These are phyloP conservation scores for Zaprionus inermis DNA, from an alignment of 1,140 invertebrate species.

Conservation along the genomic window DNA sequence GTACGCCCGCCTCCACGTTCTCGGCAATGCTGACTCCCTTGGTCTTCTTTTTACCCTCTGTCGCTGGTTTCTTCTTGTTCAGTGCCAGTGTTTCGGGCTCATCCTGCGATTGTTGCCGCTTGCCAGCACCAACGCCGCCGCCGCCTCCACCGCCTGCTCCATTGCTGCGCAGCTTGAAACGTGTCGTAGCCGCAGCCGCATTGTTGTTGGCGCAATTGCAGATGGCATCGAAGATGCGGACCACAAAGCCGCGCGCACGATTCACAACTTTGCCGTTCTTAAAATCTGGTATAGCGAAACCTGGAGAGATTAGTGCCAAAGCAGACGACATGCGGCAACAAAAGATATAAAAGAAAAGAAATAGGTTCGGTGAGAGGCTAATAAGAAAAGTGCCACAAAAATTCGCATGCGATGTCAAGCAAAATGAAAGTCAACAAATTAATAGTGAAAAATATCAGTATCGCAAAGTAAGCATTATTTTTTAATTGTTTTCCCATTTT, in stretches of 20 bases:
- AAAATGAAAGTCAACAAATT: slow-evolving; percentile 18
- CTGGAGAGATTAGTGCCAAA: slow-evolving; percentile 67
- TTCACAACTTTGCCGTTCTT: slow-evolving; percentile 86
- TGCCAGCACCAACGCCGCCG: slow-evolving; percentile 39
- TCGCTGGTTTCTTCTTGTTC: slow-evolving; percentile 64
- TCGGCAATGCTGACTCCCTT: slow-evolving; percentile 73
- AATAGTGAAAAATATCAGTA: slow-evolving; percentile 12
- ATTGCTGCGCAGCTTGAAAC: slow-evolving; percentile 75
- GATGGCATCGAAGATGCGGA: slow-evolving; percentile 86
- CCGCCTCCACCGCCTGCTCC: slow-evolving; percentile 41
- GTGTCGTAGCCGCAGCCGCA: slow-evolving; percentile 84
- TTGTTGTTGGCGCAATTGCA: slow-evolving; percentile 87
- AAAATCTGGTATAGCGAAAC: slow-evolving; percentile 84
- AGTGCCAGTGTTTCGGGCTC: slow-evolving; percentile 65
- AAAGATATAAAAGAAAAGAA: slow-evolving; percentile 5
- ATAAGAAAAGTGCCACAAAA: slow-evolving; percentile 52
- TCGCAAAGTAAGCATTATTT: slow-evolving; percentile 2
- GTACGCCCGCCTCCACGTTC: slow-evolving; percentile 67
- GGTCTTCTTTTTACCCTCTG: slow-evolving; percentile 64
- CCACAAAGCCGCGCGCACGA: slow-evolving; percentile 86
- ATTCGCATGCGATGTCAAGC: slow-evolving; percentile 44
- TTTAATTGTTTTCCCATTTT: slow-evolving; percentile 33
- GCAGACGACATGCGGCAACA: slow-evolving; percentile 32
- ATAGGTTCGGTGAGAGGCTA: slow-evolving; percentile 57
- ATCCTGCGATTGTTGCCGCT: slow-evolving; percentile 62